Evolutionary conservation across 2,113 vertebrate species (phyloP), one percentile per base, ranked within the genome.

Genomic region (Rhinogobius similis): DNA sequence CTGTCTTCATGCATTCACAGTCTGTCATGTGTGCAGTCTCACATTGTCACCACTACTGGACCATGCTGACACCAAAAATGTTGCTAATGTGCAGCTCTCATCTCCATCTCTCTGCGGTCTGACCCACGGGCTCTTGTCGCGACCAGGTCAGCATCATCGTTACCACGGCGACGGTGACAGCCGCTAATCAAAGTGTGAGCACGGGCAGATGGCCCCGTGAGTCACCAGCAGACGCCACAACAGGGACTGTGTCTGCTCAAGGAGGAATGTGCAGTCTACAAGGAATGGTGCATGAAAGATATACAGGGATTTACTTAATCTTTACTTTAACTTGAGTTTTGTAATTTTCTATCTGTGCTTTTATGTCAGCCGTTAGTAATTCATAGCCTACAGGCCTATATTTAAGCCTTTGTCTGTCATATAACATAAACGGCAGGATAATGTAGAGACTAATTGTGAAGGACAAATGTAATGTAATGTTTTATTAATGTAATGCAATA

Each of bases 131-230:
- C 68, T 79, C 73, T 62, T 72, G 39, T 10, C 24, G n/a, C 39
- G 38, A 72, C 73, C 75, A 87, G 79, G 81, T 86, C 85, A 76
- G 76, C 75, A 72, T 68, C 76, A 61, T 76, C 75, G 67, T 78
- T 71, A 67, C 44, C 69, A 41, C 23, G 7, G 72, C 64, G 72
- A 84, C 26, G 63, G 77, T 39, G 72, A 71, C 78, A 87, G 84
- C 79, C 84, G 85, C 80, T 87, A 84, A 89, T 83, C 75, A 65
- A 70, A 68, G 74, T 65, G 78, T 71, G 68, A 82, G 75, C 61
- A 48, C 74, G 66, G 67, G 71, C 62, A 29, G 80, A 67, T 46
- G 44, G 64, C 62, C 24, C 53, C 68, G 62, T 90, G 84, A 90
- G 75, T 88, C 87, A 90, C 68, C 55, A 11, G 0, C 26, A 23